Percentiles rank a stretch among this genome's conserved stretches.
These are phyloP conservation scores for Bombus sylvicola DNA, from an alignment of 1,140 invertebrate species.

Conservation along the genomic window DNA sequence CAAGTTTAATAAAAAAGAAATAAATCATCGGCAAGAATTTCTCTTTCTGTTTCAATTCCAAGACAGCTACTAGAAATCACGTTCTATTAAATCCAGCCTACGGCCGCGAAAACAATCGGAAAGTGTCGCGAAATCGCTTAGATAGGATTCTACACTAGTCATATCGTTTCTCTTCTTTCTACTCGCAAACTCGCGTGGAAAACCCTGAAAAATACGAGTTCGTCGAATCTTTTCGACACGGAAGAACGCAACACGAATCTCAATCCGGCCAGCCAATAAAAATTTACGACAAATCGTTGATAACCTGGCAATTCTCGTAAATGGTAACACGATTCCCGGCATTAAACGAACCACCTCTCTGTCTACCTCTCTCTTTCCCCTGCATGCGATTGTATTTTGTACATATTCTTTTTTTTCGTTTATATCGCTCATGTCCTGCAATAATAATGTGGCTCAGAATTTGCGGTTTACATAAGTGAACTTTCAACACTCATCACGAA, in stretches of 20 bases:
- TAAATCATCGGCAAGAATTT: too few relatives aligned
- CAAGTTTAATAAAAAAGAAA: too few relatives aligned
- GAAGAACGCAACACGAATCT: not conserved
- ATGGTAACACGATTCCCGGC: conserved; percentile 1
- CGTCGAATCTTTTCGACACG: not conserved
- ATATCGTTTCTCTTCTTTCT: not conserved
- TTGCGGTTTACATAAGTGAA: too few relatives aligned
- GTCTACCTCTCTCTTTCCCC: not conserved
- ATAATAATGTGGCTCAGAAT: too few relatives aligned
- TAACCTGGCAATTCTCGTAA: conserved; percentile 26
- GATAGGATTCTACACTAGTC: not conserved
- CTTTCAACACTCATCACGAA: too few relatives aligned
- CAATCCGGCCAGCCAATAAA: not conserved
- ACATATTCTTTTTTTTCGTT: not conserved
- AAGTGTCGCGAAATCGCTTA: not conserved
- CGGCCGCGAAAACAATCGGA: not conserved
- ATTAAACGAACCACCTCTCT: not conserved
- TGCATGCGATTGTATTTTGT: too few relatives aligned
- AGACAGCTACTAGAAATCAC: too few relatives aligned
- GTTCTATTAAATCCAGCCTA: too few relatives aligned
- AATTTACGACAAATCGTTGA: conserved; percentile 34
- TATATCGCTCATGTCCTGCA: too few relatives aligned
- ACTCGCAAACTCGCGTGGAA: not conserved
- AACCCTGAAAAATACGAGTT: conserved; percentile 16
- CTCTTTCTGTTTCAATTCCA: too few relatives aligned